Percentiles rank a stretch among this genome's conserved stretches.
Conservation (phyloP, 1,140 invertebrate species). For the Polyergus mexicanus region DNA sequence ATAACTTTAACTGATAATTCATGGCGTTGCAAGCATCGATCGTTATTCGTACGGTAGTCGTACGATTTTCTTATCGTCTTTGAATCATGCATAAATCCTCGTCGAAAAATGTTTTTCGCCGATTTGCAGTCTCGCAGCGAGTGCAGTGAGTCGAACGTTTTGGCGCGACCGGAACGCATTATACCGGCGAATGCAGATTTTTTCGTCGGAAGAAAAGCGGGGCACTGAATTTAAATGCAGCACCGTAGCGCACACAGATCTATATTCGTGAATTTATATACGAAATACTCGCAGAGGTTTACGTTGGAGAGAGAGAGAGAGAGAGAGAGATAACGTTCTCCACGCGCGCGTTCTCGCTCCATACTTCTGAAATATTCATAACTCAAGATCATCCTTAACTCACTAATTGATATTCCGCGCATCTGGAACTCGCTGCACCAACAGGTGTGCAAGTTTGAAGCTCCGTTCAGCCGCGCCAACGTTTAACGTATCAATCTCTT, state of each 20-base stretch:
- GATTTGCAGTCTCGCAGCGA: slow-evolving; percentile 32
- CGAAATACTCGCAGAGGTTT: slow-evolving; percentile 25
- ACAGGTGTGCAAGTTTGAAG: slow-evolving; percentile 72
- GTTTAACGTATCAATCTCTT: slow-evolving; percentile 43
- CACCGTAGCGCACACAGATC: slow-evolving; percentile 13
- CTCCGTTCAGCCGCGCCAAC: slow-evolving; percentile 34
- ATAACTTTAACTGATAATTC: neutral
- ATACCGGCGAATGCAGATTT: slow-evolving; percentile 35
- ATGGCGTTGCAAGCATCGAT: slow-evolving; percentile 13
- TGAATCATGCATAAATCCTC: slow-evolving; percentile 37
- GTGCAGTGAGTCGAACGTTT: slow-evolving; percentile 12
- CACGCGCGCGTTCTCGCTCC: too few relatives aligned
- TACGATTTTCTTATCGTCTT: slow-evolving; percentile 24
- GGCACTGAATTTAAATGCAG: slow-evolving; percentile 48
- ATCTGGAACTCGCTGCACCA: slow-evolving; percentile 73
- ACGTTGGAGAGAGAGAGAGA: slow-evolving; percentile 7
- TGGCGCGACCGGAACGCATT: slow-evolving; percentile 17
- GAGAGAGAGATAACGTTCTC: neutral
- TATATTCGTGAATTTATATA: slow-evolving; percentile 55
- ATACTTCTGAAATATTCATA: slow-evolving; percentile 77
- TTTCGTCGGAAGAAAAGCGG: slow-evolving; percentile 33
- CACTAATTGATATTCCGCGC: slow-evolving; percentile 78
- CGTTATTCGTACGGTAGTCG: neutral
- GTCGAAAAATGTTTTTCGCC: slow-evolving; percentile 29
- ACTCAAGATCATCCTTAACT: slow-evolving; percentile 74